Conservation (phyloP, 2,888 invertebrate genomes). For the Taphrorychus bicolor region DNA sequence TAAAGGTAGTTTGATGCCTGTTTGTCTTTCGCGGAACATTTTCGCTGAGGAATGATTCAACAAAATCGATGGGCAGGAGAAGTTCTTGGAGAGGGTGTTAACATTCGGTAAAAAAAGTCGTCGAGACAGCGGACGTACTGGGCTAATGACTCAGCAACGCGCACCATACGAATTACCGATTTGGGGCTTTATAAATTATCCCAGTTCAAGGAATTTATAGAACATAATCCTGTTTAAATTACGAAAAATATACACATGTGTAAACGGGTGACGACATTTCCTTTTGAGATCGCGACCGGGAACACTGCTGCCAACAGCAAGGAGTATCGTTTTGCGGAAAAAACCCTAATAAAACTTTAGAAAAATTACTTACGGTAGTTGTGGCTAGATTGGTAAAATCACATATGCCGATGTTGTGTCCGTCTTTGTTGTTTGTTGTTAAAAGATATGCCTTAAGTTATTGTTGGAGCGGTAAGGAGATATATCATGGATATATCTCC, state of each 20-base stretch:
- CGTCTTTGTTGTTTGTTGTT: too few species aligned
- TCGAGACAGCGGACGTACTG: not conserved
- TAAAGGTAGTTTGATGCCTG: constrained; percentile 51
- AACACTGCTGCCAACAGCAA: constrained; percentile 20
- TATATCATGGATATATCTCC: too few species aligned
- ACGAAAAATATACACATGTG: constrained; percentile 60
- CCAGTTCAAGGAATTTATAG: constrained; percentile 48
- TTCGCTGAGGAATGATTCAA: constrained; percentile 41
- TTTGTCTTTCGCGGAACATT: constrained; percentile 39
- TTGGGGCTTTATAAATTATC: constrained; percentile 43
- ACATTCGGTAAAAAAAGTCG: too few species aligned
- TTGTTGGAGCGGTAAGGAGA: too few species aligned
- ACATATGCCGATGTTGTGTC: too few species aligned
- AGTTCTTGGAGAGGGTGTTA: constrained; percentile 52
- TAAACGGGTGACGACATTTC: constrained; percentile 59
- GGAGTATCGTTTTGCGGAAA: too few species aligned
- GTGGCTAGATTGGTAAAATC: too few species aligned
- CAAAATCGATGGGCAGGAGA: constrained; percentile 48
- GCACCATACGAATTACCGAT: constrained; percentile 47
- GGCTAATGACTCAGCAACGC: constrained; percentile 34
- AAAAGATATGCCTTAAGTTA: too few species aligned
- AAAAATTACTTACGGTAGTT: too few species aligned
- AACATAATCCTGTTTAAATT: constrained; percentile 49
- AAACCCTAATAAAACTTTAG: too few species aligned
- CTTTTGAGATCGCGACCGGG: constrained; percentile 49